These are phyloP conservation scores for Eptesicus fuscus DNA, from an alignment of 2,113 vertebrate species.

Conservation along the genomic window DNA sequence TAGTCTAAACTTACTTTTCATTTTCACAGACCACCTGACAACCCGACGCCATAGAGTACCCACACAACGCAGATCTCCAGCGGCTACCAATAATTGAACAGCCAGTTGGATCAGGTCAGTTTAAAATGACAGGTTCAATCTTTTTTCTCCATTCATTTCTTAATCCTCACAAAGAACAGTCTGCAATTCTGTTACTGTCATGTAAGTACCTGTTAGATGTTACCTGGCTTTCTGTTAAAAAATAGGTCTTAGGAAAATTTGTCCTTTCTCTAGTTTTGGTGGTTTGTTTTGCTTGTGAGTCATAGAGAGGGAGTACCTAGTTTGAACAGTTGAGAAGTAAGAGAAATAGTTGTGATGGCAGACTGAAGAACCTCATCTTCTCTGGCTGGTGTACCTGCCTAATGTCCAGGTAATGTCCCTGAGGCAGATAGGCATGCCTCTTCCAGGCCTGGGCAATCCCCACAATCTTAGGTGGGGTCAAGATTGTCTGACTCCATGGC, in stretches of 20 bases:
- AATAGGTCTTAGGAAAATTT: background rate
- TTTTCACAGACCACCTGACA: background rate
- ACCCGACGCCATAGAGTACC: background rate
- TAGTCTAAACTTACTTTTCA: background rate
- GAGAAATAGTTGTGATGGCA: background rate
- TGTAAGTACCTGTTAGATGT: background rate
- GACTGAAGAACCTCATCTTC: background rate
- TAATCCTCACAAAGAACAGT: background rate
- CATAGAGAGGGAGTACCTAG: background rate
- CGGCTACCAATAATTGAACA: background rate
- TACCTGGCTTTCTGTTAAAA: background rate
- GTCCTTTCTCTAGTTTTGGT: background rate
- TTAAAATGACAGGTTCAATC: background rate
- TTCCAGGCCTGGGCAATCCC: background rate
- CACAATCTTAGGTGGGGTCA: background rate
- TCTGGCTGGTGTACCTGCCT: background rate
- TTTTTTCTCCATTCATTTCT: background rate
- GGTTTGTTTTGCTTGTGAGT: background rate
- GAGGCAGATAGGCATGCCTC: background rate
- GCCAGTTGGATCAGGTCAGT: background rate
- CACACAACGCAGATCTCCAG: background rate
- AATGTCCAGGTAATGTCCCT: background rate
- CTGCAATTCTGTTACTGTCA: background rate
- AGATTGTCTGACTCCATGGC: background rate
- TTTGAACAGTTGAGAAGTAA: background rate